Evolutionary conservation across 2,797 vertebrate species (phyloP).

Genomic region (Melanotaenia nigrans): DNA sequence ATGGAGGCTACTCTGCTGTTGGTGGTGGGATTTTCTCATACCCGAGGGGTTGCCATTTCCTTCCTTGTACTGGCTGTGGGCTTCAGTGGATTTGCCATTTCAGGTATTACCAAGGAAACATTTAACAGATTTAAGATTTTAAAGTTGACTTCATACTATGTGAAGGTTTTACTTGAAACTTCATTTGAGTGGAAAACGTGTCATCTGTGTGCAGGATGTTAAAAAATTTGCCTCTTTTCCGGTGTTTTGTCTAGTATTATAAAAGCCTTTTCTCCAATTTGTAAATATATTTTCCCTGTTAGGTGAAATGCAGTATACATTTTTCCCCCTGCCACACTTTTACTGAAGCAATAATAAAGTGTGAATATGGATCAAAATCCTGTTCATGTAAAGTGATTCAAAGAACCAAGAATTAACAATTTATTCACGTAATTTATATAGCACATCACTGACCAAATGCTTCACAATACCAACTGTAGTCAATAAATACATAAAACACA

Average conservation of each 20-base stretch:
- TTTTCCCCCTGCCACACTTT: constrained; percentile 4
- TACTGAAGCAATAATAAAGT: background rate
- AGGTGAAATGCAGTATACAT: constrained; percentile 28
- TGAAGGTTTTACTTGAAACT: background rate
- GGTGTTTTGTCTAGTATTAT: constrained; percentile 1
- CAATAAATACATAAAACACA: no score
- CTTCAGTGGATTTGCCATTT: constrained; percentile 98
- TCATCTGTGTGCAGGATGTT: no score
- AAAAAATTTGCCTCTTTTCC: background rate
- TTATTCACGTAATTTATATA: no score
- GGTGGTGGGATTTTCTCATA: constrained; percentile 98
- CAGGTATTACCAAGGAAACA: constrained; percentile 83
- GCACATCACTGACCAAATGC: no score
- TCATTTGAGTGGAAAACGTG: background rate
- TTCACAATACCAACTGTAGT: no score
- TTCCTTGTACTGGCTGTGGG: constrained; percentile 97
- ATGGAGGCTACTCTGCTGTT: constrained; percentile 97
- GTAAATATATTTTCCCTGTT: constrained; percentile 4
- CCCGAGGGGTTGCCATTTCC: constrained; percentile 92
- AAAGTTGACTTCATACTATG: background rate
- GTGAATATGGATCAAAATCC: background rate
- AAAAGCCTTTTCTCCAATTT: background rate
- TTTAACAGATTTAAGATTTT: background rate
- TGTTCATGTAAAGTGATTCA: constrained; percentile 1
- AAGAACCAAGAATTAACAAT: background rate